Percentiles rank a stretch among this genome's conserved stretches.
Conservation (phyloP, 1,140 invertebrate species). For the Heliconius eleuchia region DNA sequence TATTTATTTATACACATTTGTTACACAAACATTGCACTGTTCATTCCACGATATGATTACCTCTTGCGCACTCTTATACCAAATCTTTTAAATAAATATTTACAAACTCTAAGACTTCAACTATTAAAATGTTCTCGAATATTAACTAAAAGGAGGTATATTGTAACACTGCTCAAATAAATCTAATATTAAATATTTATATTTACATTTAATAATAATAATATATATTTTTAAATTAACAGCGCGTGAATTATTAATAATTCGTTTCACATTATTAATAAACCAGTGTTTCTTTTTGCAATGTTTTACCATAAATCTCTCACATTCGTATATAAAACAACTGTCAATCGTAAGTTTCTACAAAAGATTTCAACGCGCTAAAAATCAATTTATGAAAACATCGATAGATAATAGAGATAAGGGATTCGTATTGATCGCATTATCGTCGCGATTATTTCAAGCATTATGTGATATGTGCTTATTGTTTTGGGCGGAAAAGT, state of each 20-base stretch:
- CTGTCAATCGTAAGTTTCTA: conserved; percentile 37
- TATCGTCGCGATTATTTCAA: conserved; percentile 49
- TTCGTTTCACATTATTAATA: conserved; percentile 19
- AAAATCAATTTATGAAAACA: conserved; percentile 61
- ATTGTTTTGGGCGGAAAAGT: conserved; percentile 53
- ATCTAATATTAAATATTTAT: conserved; percentile 28
- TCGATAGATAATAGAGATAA: conserved; percentile 60
- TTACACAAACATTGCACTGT: conserved; percentile 78
- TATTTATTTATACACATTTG: conserved; percentile 71
- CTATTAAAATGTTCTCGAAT: conserved; percentile 3
- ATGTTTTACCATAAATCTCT: neutral
- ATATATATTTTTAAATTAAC: conserved; percentile 8
- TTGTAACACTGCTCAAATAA: conserved; percentile 23
- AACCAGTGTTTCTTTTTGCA: neutral
- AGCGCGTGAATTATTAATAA: conserved; percentile 8
- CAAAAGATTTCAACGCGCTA: conserved; percentile 77
- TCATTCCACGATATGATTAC: conserved; percentile 70
- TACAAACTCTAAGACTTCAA: conserved; percentile 20
- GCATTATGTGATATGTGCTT: conserved; percentile 47
- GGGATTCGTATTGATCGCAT: conserved; percentile 65
- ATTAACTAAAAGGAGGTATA: conserved; percentile 23
- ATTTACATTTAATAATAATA: conserved; percentile 22
- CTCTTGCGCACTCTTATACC: conserved; percentile 51
- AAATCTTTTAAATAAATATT: conserved; percentile 43
- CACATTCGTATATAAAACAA: neutral